Percentiles rank a stretch among this genome's conserved stretches.
Conservation (phyloP, 2,113 vertebrate species). For the Pomatorhinus ruficollis region DNA sequence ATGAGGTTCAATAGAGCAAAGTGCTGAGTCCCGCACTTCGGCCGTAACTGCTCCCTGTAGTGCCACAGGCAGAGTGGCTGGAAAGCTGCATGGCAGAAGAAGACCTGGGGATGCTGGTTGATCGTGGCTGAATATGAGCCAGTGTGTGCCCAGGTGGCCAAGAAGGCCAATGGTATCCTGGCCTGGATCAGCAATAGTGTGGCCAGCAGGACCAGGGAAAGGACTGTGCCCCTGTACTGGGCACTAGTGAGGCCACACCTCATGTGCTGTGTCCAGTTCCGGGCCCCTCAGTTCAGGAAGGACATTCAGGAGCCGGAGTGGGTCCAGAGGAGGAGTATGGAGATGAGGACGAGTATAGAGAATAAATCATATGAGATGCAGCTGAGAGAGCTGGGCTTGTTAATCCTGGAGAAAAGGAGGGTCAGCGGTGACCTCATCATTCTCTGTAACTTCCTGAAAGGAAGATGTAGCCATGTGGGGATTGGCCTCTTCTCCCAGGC, state of each 20-base stretch:
- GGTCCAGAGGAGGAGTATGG: rapidly evolving
- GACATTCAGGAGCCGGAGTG: neutral
- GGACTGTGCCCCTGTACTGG: neutral
- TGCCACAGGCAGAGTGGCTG: neutral
- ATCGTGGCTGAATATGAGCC: neutral
- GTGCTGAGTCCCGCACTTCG: neutral
- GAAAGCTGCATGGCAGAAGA: neutral
- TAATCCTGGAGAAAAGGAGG: neutral
- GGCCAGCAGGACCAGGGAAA: neutral
- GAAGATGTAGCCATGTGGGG: neutral
- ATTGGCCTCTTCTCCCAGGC: neutral
- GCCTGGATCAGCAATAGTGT: neutral
- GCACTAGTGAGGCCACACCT: neutral
- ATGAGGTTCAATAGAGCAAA: neutral
- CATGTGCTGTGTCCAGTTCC: rapidly evolving
- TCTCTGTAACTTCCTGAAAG: too few species aligned
- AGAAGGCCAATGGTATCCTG: rapidly evolving
- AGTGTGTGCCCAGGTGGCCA: rapidly evolving
- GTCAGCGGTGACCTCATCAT: rapidly evolving
- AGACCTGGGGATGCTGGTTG: neutral
- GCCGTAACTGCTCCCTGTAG: neutral
- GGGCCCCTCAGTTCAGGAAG: neutral
- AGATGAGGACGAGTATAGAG: too few species aligned
- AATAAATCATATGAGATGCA: neutral
- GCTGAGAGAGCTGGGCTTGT: neutral